A percentile compares a stretch with the other conserved stretches of the same genome.
These are phyloP conservation scores for Hypomecis atomaria DNA, from an alignment of 2,888 invertebrate genomes.

Conservation along the genomic window DNA sequence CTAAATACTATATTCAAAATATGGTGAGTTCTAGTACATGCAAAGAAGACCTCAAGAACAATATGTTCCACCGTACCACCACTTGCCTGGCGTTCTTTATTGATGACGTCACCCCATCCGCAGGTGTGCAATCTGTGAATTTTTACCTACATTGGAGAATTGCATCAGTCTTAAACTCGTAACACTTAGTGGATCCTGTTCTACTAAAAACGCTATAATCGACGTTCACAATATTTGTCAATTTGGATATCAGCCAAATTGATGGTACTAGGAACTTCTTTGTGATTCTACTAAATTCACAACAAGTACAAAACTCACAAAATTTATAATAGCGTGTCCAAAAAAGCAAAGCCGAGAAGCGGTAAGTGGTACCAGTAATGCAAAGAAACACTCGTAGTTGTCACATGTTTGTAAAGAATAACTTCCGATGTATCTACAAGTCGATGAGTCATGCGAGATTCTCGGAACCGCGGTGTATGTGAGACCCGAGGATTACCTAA, in stretches of 20 bases:
- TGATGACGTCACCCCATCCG: slow-evolving; percentile 58
- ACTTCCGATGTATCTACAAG: slow-evolving; percentile 58
- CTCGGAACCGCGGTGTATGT: slow-evolving; percentile 52
- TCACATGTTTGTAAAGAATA: slow-evolving; percentile 52
- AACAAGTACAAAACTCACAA: slow-evolving; percentile 13
- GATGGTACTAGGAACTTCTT: slow-evolving; percentile 3
- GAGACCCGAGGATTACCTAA: slow-evolving; percentile 54
- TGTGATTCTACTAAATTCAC: neutral
- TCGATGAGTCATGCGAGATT: slow-evolving; percentile 63
- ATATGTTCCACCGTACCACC: slow-evolving; percentile 37
- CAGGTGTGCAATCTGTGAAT: slow-evolving; percentile 57
- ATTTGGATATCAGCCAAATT: slow-evolving; percentile 23
- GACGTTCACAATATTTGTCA: neutral
- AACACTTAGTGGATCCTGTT: slow-evolving; percentile 34
- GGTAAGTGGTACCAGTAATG: slow-evolving; percentile 10
- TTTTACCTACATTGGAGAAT: slow-evolving; percentile 54
- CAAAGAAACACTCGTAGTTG: slow-evolving; percentile 29
- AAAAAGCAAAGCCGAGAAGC: slow-evolving; percentile 2
- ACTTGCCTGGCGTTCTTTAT: slow-evolving; percentile 49
- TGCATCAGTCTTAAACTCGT: slow-evolving; percentile 43
- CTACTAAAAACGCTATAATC: slow-evolving; percentile 13
- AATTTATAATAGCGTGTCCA: neutral
- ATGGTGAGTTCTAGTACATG: slow-evolving; percentile 5
- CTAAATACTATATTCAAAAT: neutral
- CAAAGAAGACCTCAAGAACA: slow-evolving; percentile 29